These are phyloP conservation scores for Branchellion lobata DNA, from an alignment of 2,888 invertebrate genomes.

Conservation along the genomic window DNA sequence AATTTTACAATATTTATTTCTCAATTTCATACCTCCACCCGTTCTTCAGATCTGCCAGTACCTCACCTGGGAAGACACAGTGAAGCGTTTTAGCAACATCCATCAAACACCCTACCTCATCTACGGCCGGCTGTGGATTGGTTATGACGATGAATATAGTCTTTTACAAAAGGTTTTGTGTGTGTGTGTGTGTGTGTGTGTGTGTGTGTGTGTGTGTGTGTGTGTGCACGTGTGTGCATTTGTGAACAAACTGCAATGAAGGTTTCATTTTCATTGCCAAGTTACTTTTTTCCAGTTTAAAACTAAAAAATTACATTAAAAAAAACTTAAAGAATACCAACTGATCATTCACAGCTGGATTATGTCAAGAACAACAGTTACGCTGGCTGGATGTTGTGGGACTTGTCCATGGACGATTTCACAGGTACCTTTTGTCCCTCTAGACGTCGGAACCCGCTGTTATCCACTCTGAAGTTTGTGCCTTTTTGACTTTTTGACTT, in stretches of 20 bases:
- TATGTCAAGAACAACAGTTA: neutral
- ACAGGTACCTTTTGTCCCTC: constrained; percentile 16
- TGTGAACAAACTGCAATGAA: too few species aligned
- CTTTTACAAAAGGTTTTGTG: constrained; percentile 7
- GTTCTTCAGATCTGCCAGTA: constrained; percentile 10
- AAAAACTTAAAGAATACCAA: too few species aligned
- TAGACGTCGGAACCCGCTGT: constrained; percentile 1
- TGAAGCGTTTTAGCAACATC: neutral
- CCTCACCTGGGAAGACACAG: neutral
- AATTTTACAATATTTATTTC: too few species aligned
- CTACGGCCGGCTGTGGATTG: constrained; percentile 1
- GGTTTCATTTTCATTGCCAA: too few species aligned
- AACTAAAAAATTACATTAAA: too few species aligned
- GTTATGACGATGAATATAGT: constrained; percentile 31
- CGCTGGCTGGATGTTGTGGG: constrained; percentile 33
- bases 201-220: too few species aligned
- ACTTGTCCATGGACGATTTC: constrained; percentile 34
- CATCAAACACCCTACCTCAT: constrained; percentile 26
- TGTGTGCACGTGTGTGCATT: too few species aligned
- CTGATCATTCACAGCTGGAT: neutral
- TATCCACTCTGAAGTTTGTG: constrained; percentile 12
- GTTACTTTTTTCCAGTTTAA: too few species aligned
- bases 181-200: too few species aligned
- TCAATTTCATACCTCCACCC: too few species aligned
- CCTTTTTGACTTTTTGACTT: too few species aligned